Percentiles rank a stretch among this genome's conserved stretches.
These are phyloP conservation scores for Melanaphis sacchari DNA, from an alignment of 1,140 invertebrate species.

Conservation along the genomic window DNA sequence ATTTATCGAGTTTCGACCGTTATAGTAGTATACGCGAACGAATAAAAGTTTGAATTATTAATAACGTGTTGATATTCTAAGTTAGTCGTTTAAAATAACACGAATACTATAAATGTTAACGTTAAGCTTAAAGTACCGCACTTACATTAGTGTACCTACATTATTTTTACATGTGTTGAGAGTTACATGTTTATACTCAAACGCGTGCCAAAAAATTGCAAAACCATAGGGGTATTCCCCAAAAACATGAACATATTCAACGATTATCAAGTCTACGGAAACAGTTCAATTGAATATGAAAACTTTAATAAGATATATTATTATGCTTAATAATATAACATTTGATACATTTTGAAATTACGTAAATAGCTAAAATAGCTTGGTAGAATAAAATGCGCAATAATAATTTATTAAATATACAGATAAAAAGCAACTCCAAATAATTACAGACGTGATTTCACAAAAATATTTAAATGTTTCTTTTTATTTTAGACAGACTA, in stretches of 20 bases:
- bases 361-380: not conserved
- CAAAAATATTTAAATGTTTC: not conserved
- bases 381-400: not conserved
- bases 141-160: not conserved
- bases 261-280: not conserved
- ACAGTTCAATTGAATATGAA: not conserved
- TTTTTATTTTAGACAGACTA: not conserved
- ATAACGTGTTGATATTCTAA: not conserved
- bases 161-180: not conserved
- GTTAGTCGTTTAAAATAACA: not conserved
- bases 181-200: not conserved
- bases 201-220: not conserved
- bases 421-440: not conserved
- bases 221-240: not conserved
- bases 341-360: not conserved
- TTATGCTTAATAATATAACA: too few relatives aligned
- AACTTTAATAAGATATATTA: not conserved
- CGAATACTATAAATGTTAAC: not conserved
- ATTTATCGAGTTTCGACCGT: not conserved
- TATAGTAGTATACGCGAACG: not conserved
- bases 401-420: not conserved
- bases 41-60: not conserved
- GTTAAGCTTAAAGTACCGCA: not conserved
- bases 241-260: not conserved
- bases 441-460: not conserved